Evolutionary conservation across 2,797 vertebrate species (phyloP).

Genomic region (Lepilemur ruficaudatus): DNA sequence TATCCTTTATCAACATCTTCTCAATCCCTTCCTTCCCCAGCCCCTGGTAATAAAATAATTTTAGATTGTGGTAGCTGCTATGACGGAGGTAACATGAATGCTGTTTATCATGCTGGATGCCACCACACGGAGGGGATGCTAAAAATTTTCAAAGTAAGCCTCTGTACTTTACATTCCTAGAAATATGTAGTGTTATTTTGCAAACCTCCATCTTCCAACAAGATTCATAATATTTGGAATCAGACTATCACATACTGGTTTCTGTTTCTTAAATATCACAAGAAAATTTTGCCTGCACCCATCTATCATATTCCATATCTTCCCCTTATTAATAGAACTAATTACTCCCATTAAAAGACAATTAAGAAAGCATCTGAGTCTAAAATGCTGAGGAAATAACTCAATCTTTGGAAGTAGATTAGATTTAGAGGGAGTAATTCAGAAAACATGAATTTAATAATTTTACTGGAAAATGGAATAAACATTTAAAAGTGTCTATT

Average conservation of each 20-base stretch:
- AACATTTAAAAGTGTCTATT: not conserved
- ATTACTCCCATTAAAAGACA: constrained; percentile 30
- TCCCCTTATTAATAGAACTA: not conserved
- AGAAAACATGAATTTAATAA: constrained; percentile 22
- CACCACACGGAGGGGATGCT: not conserved
- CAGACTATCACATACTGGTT: not conserved
- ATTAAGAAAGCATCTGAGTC: not conserved
- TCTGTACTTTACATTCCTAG: not conserved
- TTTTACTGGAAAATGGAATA: constrained; percentile 20
- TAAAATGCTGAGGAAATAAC: not conserved
- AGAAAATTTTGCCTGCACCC: not conserved
- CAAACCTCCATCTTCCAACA: not conserved
- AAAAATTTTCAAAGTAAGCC: not conserved
- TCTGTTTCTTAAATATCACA: not conserved
- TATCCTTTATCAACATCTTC: not conserved
- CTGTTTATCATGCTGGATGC: not conserved
- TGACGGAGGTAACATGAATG: not conserved
- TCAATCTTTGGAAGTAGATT: constrained; percentile 26
- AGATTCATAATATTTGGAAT: not conserved
- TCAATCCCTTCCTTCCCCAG: not conserved
- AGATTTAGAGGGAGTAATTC: constrained; percentile 19
- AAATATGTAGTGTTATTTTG: not conserved
- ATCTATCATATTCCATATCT: not conserved
- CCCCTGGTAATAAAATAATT: not conserved
- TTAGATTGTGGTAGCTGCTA: not conserved